Evolutionary conservation across 2,797 vertebrate genomes (phyloP).

Genomic region (Gobionotothen gibberifrons): DNA sequence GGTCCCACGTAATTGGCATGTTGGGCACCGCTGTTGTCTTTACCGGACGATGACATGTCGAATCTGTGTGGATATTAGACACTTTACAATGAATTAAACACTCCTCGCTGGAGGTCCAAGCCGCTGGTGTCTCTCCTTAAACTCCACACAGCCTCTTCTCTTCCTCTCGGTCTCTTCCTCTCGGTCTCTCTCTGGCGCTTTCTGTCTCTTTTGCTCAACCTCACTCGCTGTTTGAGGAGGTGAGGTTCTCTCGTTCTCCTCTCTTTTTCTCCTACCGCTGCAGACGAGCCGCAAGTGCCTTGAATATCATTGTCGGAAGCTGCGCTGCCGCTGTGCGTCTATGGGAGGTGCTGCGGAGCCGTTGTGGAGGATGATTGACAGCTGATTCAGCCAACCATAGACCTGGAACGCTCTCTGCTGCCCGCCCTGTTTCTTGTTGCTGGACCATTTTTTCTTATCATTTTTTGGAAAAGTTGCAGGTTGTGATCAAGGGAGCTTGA

Average conservation of each 20-base stretch:
- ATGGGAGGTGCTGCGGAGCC: conserved; percentile 77
- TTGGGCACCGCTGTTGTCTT: conserved; percentile 96
- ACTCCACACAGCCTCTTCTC: conserved; percentile 75
- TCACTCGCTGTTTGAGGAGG: conserved; percentile 74
- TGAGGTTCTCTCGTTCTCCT: conserved; percentile 65
- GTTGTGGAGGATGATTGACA: conserved; percentile 64
- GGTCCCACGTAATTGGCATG: conserved; percentile 99
- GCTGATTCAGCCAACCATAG: conserved; percentile 59
- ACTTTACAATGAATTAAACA: conserved; percentile 75
- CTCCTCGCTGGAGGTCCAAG: conserved; percentile 75
- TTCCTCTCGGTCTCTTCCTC: conserved; percentile 27
- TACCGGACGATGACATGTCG: conserved; percentile 97
- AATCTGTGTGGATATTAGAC: conserved; percentile 61
- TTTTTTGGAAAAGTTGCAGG: conserved; percentile 29
- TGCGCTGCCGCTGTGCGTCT: conserved; percentile 79
- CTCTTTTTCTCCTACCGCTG: conserved; percentile 69
- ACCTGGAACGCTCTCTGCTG: not conserved
- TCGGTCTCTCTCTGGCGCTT: conserved; percentile 29
- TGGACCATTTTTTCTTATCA: conserved; percentile 42
- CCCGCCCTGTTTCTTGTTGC: conserved; percentile 62
- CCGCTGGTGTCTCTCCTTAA: conserved; percentile 57
- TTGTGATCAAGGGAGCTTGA: not conserved
- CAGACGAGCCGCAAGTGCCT: conserved; percentile 81
- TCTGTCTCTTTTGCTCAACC: conserved; percentile 54
- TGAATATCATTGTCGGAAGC: conserved; percentile 79